Conservation (phyloP, 2,797 vertebrate genomes). For the Cichlasoma orientale region DNA sequence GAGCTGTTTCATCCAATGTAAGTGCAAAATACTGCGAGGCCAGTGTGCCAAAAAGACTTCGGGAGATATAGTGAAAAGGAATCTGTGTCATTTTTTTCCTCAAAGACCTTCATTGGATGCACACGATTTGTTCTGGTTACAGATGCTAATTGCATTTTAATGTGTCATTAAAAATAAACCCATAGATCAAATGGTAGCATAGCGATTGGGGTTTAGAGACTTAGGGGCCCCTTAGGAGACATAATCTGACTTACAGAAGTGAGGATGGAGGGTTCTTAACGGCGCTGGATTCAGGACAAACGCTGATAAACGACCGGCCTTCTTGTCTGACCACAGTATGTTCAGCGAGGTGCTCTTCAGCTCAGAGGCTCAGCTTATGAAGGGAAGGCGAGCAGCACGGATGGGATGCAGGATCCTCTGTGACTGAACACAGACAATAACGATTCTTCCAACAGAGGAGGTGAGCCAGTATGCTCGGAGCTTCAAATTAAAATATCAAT, state of each 20-base stretch:
- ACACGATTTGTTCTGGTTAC: constrained; percentile 80
- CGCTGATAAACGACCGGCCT: constrained; percentile 43
- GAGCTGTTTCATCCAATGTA: constrained; percentile 51
- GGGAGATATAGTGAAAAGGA: constrained; percentile 46
- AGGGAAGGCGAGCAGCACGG: constrained; percentile 29
- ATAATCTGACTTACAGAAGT: constrained; percentile 73
- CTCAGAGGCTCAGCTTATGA: constrained; percentile 7
- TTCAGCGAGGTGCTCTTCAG: constrained; percentile 33
- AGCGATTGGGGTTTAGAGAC: constrained; percentile 79
- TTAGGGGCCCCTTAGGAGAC: constrained; percentile 70
- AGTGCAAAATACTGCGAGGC: constrained; percentile 43
- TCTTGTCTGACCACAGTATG: constrained; percentile 40
- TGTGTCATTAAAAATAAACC: constrained; percentile 82
- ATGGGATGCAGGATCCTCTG: constrained; percentile 33
- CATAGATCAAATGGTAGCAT: constrained; percentile 81
- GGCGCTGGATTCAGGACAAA: constrained; percentile 61
- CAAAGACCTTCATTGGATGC: constrained; percentile 72
- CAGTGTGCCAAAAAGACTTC: constrained; percentile 43
- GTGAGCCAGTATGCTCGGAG: constrained; percentile 23
- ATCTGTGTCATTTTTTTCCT: constrained; percentile 61
- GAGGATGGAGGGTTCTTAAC: constrained; percentile 29
- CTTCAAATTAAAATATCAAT: constrained; percentile 43
- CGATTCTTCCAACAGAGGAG: constrained; percentile 21
- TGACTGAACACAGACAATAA: constrained; percentile 42
- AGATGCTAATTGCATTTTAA: constrained; percentile 86